Base-by-base conservation (phyloP, 2,113 vertebrate species). In the Chionodraco myersi region DNA sequence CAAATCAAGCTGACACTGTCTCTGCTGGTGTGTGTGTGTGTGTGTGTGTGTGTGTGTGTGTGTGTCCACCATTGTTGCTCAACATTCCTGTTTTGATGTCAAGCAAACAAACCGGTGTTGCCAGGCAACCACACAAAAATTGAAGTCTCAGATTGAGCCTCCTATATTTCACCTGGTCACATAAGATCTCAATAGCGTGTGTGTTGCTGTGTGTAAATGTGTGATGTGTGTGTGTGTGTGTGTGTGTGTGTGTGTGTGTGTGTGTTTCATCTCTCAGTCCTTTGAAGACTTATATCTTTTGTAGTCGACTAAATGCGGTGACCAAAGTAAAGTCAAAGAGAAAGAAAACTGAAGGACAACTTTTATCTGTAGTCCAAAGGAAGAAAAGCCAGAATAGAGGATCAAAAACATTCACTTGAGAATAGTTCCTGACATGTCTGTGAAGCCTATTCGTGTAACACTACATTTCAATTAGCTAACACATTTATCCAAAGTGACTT, bases 61-160 rank as follows among this genome's bases (percentile, higher is more conserved):
- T 64, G 59, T 49, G 49, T 14, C 61, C 36, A 65, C 62, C 63
- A 69, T 62, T 79, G 56, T 82, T 84, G 77, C 21, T 66, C 70
- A 62, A 61, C 57, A 74, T 86, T 72, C 30, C 69, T 77, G 70
- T 77, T 87, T 85, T 78, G 79, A 79, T 81, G 75, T 82, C 67
- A 77, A 59, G 57, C 61, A 73, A 86, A 82, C 41, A 0, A 62
- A 79, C 66, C 59, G 9, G 85, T 83, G 89, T 93, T 90, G 80
- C 91, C 82, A 84, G 34, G 89, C 83, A 91, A 90, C 89, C 30
- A 51, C 41, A 74, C 34, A 72, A 65, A 82, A 80, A 59, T 8
- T 18, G 15, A 41, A 12, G 47, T 64, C 64, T 57, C 48, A 58
- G 71, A 60, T 16, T 53, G 18, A 71, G 59, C 57, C 66, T 58